A percentile compares a stretch with the other conserved stretches of the same genome.
Evolutionary conservation across 64 coral and sea anemone species (phyloP).

Genomic region (Platygyra sinensis): DNA sequence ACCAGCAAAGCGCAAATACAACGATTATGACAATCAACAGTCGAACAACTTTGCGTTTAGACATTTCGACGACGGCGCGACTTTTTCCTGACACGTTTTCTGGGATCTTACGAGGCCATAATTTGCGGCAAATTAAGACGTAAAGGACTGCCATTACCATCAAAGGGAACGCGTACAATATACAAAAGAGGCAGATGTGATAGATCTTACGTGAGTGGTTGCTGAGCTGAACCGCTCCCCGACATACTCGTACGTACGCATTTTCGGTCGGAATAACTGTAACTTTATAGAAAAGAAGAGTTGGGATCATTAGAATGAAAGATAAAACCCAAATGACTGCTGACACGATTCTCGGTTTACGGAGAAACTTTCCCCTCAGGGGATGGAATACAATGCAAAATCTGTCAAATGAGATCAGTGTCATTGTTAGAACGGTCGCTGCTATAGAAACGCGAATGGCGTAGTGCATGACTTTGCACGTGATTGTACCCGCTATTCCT

Average conservation of each 20-base stretch:
- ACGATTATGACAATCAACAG: slow-evolving; percentile 37
- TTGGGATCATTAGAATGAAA: slow-evolving; percentile 33
- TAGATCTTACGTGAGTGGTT: slow-evolving; percentile 16
- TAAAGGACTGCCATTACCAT: slow-evolving; percentile 7
- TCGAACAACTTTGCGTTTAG: slow-evolving; percentile 37
- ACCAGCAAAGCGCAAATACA: slow-evolving; percentile 57
- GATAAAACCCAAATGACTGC: slow-evolving; percentile 56
- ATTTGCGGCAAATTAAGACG: slow-evolving; percentile 45
- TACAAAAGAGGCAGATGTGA: slow-evolving; percentile 37
- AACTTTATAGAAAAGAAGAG: neutral
- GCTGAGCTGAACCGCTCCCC: neutral
- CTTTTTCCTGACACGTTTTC: slow-evolving; percentile 43
- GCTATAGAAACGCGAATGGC: slow-evolving; percentile 33
- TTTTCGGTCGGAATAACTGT: neutral
- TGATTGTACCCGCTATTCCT: slow-evolving; percentile 38
- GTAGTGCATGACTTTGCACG: slow-evolving; percentile 49
- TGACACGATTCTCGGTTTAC: slow-evolving; percentile 18
- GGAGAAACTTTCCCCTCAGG: slow-evolving; percentile 35
- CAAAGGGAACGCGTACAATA: slow-evolving; percentile 43
- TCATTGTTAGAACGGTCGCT: slow-evolving; percentile 49
- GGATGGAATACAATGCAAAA: slow-evolving; percentile 39
- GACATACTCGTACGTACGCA: neutral
- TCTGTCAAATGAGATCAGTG: slow-evolving; percentile 47
- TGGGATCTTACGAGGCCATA: slow-evolving; percentile 68
- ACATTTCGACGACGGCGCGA: slow-evolving; percentile 15